Conservation (phyloP, 2,888 invertebrate species). For the Eucera pruinosa region DNA sequence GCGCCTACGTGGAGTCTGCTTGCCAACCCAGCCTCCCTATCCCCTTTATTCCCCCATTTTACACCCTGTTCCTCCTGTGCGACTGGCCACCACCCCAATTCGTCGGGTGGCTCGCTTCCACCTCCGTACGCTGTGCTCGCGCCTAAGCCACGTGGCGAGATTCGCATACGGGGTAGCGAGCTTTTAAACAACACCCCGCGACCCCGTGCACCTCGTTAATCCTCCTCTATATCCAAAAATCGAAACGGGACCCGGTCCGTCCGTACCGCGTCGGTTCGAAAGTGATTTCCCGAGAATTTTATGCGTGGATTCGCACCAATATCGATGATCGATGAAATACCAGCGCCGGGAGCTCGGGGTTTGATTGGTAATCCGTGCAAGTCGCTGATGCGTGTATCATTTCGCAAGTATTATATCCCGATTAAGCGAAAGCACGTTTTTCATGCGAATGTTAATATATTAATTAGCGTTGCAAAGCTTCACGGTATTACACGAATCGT, state of each 20-base stretch:
- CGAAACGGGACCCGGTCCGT: conserved; percentile 35
- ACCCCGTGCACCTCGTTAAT: conserved; percentile 53
- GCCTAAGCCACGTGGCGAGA: conserved; percentile 35
- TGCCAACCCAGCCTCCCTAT: conserved; percentile 38
- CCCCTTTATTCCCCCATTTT: too few species aligned
- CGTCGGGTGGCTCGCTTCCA: conserved; percentile 10
- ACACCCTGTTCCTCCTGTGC: conserved; percentile 41
- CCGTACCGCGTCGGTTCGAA: conserved; percentile 20
- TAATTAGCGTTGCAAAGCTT: background rate
- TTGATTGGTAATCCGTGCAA: conserved; percentile 29
- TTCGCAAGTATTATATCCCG: conserved; percentile 31
- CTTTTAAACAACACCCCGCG: conserved; percentile 62
- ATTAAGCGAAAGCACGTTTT: background rate
- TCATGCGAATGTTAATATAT: background rate
- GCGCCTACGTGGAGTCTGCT: conserved; percentile 67
- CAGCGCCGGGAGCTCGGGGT: conserved; percentile 6
- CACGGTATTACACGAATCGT: background rate
- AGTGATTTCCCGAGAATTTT: conserved; percentile 52
- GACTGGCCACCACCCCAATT: conserved; percentile 16
- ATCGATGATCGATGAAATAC: background rate
- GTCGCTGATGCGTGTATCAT: conserved; percentile 25
- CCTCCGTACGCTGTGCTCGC: conserved; percentile 13
- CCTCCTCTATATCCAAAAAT: conserved; percentile 45
- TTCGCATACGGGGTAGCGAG: conserved; percentile 51
- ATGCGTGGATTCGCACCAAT: conserved; percentile 23